Percentiles rank a stretch among this genome's conserved stretches.
Evolutionary conservation across 2,113 vertebrate genomes (phyloP).

Genomic region (Chascanopsetta lugubris): DNA sequence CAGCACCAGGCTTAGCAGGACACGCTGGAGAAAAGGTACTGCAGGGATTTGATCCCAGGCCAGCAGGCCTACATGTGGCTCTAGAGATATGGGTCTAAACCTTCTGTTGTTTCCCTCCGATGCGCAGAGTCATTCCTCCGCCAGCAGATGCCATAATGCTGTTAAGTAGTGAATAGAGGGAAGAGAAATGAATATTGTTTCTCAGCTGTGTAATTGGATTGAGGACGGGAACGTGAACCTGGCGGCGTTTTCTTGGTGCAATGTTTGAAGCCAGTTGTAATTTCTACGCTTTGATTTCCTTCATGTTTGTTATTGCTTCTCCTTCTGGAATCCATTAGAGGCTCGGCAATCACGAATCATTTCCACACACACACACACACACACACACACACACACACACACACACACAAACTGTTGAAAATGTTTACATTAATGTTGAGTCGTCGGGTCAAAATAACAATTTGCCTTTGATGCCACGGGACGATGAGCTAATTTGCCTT

Average conservation of each 20-base stretch:
- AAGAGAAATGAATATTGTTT: conserved; percentile 18
- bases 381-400: neutral
- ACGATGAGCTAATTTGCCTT: too few relatives aligned
- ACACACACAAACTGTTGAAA: too few relatives aligned
- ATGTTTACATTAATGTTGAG: too few relatives aligned
- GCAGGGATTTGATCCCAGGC: conserved; percentile 36
- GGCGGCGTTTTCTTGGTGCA: conserved; percentile 16
- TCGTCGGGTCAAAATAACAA: too few relatives aligned
- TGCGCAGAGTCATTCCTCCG: neutral
- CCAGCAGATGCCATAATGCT: conserved; percentile 15
- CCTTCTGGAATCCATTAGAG: conserved; percentile 44
- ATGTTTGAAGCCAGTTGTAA: conserved; percentile 33
- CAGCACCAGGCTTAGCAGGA: conserved; percentile 7
- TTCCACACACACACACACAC: neutral
- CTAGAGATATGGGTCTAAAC: conserved; percentile 26
- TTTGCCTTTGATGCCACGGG: too few relatives aligned
- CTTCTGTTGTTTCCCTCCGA: conserved; percentile 10
- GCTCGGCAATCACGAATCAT: conserved; percentile 32
- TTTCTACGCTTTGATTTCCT: conserved; percentile 63
- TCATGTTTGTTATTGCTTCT: conserved; percentile 46
- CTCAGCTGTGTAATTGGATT: conserved; percentile 39
- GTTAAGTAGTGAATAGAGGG: conserved; percentile 11
- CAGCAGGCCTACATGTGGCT: conserved; percentile 34
- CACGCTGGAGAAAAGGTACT: conserved; percentile 6
- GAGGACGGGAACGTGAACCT: conserved; percentile 15